Percentiles rank a stretch among this genome's conserved stretches.
Evolutionary conservation across 2,797 vertebrate genomes (phyloP).

Genomic region (Ctenosaura bakeri): DNA sequence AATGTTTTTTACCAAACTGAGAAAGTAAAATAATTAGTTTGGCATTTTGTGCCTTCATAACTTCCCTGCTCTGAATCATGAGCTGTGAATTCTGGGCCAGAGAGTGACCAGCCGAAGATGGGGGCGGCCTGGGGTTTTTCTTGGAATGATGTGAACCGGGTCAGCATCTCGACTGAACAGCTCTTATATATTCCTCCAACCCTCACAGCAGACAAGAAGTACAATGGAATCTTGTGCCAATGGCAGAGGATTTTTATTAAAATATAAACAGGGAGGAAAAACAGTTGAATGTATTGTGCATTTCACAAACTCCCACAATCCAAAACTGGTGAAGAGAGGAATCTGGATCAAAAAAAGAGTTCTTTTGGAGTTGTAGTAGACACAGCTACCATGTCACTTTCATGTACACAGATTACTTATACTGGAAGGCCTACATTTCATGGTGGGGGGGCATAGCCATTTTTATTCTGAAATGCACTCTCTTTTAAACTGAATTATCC

Average conservation of each 20-base stretch:
- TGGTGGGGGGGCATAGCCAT: too few species aligned
- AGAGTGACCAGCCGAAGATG: conserved; percentile 22
- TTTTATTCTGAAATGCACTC: neutral
- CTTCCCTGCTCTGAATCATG: neutral
- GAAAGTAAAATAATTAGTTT: conserved; percentile 55
- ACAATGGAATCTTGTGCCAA: conserved; percentile 7
- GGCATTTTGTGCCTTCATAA: neutral
- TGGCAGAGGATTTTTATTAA: conserved; percentile 7
- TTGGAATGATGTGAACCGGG: conserved; percentile 54
- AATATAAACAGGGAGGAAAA: neutral
- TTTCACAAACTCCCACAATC: neutral
- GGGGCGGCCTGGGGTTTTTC: conserved; percentile 50
- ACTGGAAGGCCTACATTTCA: neutral
- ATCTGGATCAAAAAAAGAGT: neutral
- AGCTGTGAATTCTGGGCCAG: neutral
- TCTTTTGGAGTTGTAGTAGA: neutral
- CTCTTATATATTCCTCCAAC: neutral
- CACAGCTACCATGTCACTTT: neutral
- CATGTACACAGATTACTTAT: neutral
- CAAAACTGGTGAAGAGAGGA: neutral
- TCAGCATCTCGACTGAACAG: neutral
- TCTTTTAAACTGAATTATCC: neutral
- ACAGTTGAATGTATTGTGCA: neutral
- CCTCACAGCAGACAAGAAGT: neutral
- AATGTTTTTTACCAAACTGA: neutral